Evolutionary conservation across 2,113 vertebrate species (phyloP).

Genomic region (Podarcis muralis): DNA sequence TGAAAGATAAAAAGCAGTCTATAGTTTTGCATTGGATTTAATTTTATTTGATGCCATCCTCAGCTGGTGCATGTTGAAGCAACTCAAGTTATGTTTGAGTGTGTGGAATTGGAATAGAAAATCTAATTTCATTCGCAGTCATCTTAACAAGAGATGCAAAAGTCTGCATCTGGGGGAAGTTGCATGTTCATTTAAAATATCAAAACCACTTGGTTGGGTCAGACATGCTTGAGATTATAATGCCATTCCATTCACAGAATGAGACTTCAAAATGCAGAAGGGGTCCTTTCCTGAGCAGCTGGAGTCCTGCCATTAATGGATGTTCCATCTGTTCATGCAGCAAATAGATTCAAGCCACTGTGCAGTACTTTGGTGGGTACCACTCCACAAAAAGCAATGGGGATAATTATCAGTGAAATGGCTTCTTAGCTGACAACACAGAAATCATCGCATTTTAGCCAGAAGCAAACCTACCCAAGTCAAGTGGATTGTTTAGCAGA

Average conservation of each 20-base stretch:
- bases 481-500: constrained; percentile 7
- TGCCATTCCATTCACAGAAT: neutral
- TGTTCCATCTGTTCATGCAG: neutral
- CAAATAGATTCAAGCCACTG: neutral
- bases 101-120: neutral
- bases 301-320: neutral
- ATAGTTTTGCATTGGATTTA: neutral
- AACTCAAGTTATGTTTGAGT: neutral
- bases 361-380: neutral
- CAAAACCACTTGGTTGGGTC: neutral
- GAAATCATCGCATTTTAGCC: neutral
- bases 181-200: neutral
- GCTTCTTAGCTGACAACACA: neutral
- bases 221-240: neutral
- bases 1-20: neutral
- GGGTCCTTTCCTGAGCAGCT: neutral
- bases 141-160: neutral
- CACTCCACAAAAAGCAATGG: neutral
- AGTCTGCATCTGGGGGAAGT: neutral
- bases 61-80: neutral
- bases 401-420: neutral
- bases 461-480: neutral
- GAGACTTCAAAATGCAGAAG: neutral
- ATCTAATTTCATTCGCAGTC: neutral
- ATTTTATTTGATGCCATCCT: neutral